phyloP scores from a whole-genome alignment of 92 coral and sea anemone genomes.

The Hydrozoanthus gracilis region DNA sequence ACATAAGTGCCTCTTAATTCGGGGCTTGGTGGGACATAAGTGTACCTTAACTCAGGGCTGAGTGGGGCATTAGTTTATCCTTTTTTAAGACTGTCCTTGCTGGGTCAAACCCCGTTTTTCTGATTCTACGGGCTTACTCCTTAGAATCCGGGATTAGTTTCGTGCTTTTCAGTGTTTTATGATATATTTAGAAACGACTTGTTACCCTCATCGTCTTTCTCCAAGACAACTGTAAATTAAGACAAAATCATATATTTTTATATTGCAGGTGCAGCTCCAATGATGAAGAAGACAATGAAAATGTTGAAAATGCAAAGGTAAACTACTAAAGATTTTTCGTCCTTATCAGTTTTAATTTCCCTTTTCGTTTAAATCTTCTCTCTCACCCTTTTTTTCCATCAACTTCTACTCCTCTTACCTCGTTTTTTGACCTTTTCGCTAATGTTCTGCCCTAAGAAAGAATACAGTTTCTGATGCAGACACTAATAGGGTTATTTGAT shows the following conservation, averaged over 20 bases:
- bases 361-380: neutral
- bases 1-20: too few relatives aligned
- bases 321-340: neutral
- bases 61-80: too few relatives aligned
- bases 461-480: neutral
- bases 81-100: too few relatives aligned
- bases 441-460: neutral
- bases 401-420: neutral
- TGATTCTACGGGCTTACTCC: too few relatives aligned
- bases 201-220: neutral
- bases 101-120: too few relatives aligned
- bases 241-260: neutral
- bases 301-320: slow-evolving; percentile 88
- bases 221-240: neutral
- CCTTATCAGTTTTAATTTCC: neutral
- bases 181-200: too few relatives aligned
- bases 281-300: slow-evolving; percentile 97
- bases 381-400: neutral
- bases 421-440: neutral
- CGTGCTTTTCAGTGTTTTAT: too few relatives aligned
- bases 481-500: neutral
- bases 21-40: too few relatives aligned
- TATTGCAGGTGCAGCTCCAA: slow-evolving; percentile 76
- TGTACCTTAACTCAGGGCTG: too few relatives aligned
- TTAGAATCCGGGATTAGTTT: too few relatives aligned